Base-by-base conservation (phyloP, 2,797 vertebrate genomes). In the Ctenopoma multispine region DNA sequence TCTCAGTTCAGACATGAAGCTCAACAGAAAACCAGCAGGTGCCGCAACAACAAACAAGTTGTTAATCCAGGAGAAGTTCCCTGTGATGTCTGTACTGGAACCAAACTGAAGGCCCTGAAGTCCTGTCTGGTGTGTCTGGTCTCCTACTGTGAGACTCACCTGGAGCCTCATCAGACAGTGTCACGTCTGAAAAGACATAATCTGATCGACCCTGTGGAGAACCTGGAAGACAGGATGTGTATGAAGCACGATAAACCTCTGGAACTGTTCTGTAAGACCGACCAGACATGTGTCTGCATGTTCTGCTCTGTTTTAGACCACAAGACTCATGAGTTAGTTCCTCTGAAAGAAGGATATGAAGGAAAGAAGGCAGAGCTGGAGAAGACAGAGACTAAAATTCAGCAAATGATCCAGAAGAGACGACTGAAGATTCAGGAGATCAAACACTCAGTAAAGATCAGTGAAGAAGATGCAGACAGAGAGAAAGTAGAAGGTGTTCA, bases 71-170 rank as follows among this genome's bases (percentile, higher is more conserved):
- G 7, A 40, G 38, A 40, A 14, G 38, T 44, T 44, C 43, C 43
- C 43, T 44, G 43, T 44, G 43, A 44, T 17, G 3, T 29, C 64
- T 67, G 64, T 31, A 40, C 44, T 5, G 54, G 43, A 21, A 38
- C 51, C 63, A 47, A 15, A 20, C 20, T 47, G 44, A 57, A 50
- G 55, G 53, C 57, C 67, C 48, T 60, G 20, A 60, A 60, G 57
- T 69, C 57, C 57, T 69, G 67, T 27, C 57, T 69, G 48, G 44
- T 20, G 17, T 57, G 64, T 67, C 55, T 68, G 65, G 24, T 2
- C 54, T 68, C 65, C 21, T 67, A 67, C 54, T 65, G 70, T 65
- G 20, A 65, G 70, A 73, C 38, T 64, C 69, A 72, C 69, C 50
- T 65, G 65, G 65, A 31, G n/a, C n/a, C n/a, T n/a, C n/a, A n/a